Evolutionary conservation across 2,797 vertebrate species (phyloP), one percentile per base, ranked within the genome.

Genomic region (Trachurus trachurus): DNA sequence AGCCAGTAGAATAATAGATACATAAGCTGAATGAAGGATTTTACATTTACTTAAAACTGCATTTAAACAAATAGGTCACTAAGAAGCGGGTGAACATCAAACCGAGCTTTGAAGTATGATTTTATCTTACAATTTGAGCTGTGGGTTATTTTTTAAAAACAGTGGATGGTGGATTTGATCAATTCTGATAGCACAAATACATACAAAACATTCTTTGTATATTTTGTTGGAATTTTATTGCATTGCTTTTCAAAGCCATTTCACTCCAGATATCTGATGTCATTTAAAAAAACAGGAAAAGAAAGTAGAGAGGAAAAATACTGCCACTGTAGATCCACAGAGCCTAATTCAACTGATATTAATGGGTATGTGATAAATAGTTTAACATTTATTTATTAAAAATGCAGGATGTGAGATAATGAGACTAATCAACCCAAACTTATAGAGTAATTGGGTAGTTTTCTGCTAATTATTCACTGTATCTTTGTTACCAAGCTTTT

Each of bases 11-110:
- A 6, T 53, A 56, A 45, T 2, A 5, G 47, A 26, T 54, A 3
- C 12, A 22, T 13, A 44, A 47, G 19, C 8, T 39, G 5, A 54
- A 37, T 58, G 5, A 50, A 52, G 1, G 16, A 60, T 44, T 44
- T 49, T 2, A 1, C 1, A 42, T 60, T 21, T 9, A 26, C 58
- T 34, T 44, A 53, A 59, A 76, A 7, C 22, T 76, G 57, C 29
- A 72, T 29, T 80, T 50, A 19, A 2, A 22, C 42, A 16, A 67
- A 68, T 16, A n/a, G 1, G 11, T 70, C 84, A 90, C 60, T 57
- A 29, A 31, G 67, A 45, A 60, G 75, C 83, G 83, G 71, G 37
- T 29, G 19, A 60, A 40, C 26, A 65, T 57, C 31, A 78, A 22
- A 54, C 5, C 45, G 31, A 40, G 50, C 31, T 37, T 37, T 37